phyloP scores from a whole-genome alignment of 2,113 vertebrate species.

The Epinephelus moara region DNA sequence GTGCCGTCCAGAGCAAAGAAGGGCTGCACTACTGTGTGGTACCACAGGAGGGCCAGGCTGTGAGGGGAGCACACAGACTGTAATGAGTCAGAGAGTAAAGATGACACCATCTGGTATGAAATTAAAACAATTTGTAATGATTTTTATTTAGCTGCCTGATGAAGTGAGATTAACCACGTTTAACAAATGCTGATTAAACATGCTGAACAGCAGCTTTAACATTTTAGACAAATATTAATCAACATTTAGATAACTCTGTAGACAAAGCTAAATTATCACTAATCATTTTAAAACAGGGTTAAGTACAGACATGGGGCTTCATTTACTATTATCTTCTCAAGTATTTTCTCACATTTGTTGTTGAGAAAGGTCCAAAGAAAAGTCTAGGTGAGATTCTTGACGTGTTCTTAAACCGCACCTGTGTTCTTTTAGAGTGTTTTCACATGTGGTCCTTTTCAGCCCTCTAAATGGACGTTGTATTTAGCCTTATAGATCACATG shows the following conservation, averaged over 20 bases:
- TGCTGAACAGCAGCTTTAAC: background rate
- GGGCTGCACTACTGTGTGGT: constrained; percentile 95
- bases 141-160: background rate
- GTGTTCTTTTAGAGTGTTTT: too few relatives aligned
- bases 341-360: too few relatives aligned
- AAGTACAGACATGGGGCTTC: background rate
- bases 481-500: too few relatives aligned
- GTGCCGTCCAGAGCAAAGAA: constrained; percentile 95
- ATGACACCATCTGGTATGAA: background rate
- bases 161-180: background rate
- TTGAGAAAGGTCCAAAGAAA: too few relatives aligned
- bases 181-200: background rate
- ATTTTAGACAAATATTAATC: background rate
- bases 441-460: too few relatives aligned
- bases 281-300: constrained; percentile 1
- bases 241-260: background rate
- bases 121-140: background rate
- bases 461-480: too few relatives aligned
- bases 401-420: too few relatives aligned
- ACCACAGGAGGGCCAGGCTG: constrained; percentile 95
- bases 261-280: background rate
- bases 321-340: too few relatives aligned
- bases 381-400: too few relatives aligned
- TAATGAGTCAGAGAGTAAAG: background rate
- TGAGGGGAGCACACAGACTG: constrained; percentile 13